Evolutionary conservation across 2,797 vertebrate genomes (phyloP).

Genomic region (Betta splendens): DNA sequence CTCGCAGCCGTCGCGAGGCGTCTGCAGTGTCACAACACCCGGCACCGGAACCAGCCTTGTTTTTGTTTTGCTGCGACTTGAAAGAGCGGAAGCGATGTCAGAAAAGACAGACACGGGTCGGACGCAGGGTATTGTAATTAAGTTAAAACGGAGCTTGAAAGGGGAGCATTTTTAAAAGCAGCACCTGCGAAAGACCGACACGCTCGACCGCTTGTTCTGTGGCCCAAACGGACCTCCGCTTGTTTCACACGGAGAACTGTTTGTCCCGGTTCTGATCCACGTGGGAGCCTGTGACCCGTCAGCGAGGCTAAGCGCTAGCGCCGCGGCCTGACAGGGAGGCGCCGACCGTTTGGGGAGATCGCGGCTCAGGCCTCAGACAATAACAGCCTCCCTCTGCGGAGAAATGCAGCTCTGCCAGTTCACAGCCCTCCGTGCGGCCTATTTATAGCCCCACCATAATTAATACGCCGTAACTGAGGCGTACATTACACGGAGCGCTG

Average conservation of each 20-base stretch:
- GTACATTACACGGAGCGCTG: slow-evolving; percentile 28
- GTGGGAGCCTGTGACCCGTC: slow-evolving; percentile 26
- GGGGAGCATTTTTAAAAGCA: slow-evolving; percentile 29
- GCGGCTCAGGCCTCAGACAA: slow-evolving; percentile 54
- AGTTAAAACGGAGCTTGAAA: slow-evolving; percentile 19
- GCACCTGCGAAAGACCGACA: slow-evolving; percentile 21
- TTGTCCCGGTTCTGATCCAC: slow-evolving; percentile 40
- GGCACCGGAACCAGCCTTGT: too few species aligned
- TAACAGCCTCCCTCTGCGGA: slow-evolving; percentile 54
- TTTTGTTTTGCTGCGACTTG: slow-evolving; percentile 11
- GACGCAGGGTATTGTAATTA: slow-evolving; percentile 41
- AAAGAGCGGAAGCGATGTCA: slow-evolving; percentile 38
- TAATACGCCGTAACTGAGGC: slow-evolving; percentile 60
- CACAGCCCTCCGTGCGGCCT: slow-evolving; percentile 39
- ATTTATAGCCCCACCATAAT: slow-evolving; percentile 67
- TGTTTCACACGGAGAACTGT: slow-evolving; percentile 15
- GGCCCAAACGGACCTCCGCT: slow-evolving; percentile 8
- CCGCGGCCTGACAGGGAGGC: slow-evolving; percentile 53
- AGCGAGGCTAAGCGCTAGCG: slow-evolving; percentile 46
- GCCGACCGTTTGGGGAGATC: slow-evolving; percentile 60
- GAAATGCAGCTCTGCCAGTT: slow-evolving; percentile 56
- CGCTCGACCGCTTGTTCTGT: slow-evolving; percentile 22
- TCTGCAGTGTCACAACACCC: slow-evolving; percentile 46
- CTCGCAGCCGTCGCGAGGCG: slow-evolving; percentile 35
- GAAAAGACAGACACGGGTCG: slow-evolving; percentile 49